phyloP scores from a whole-genome alignment of 2,888 invertebrate species.

The Agriotes lineatus region DNA sequence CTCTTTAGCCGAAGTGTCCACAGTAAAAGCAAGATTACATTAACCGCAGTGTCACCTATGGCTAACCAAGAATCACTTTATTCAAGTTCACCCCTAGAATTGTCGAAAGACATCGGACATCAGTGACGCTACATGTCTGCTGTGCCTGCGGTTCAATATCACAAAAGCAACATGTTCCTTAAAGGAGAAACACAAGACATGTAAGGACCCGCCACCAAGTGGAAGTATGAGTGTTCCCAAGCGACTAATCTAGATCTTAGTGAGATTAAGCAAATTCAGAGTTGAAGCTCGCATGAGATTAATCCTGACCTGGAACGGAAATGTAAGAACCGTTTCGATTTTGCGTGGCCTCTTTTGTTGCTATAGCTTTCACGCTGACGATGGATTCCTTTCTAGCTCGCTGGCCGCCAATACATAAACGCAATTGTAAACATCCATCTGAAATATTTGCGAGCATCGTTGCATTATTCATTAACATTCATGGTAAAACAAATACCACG shows the following conservation, averaged over 20 bases:
- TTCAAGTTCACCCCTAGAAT: background rate
- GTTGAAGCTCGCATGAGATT: constrained; percentile 15
- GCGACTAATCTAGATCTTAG: constrained; percentile 32
- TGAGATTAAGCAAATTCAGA: constrained; percentile 9
- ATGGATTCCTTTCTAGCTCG: constrained; percentile 13
- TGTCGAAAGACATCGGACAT: background rate
- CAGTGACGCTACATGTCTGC: background rate
- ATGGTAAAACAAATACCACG: background rate
- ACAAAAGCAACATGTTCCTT: constrained; percentile 13
- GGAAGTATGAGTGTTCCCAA: constrained; percentile 35
- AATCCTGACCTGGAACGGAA: constrained; percentile 70
- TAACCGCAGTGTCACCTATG: background rate
- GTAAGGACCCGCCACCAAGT: constrained; percentile 17
- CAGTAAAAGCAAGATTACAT: constrained; percentile 25
- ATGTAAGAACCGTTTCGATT: constrained; percentile 71
- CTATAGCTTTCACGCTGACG: constrained; percentile 36
- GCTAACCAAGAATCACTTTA: constrained; percentile 5
- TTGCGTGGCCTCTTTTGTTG: constrained; percentile 60
- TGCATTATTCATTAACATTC: background rate
- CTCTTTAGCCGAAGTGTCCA: constrained; percentile 51
- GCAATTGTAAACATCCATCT: constrained; percentile 54
- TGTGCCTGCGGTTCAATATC: constrained; percentile 2
- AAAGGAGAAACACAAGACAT: background rate
- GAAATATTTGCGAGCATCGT: constrained; percentile 45
- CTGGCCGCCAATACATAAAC: constrained; percentile 45